Evolutionary conservation across 2,888 invertebrate species (phyloP).

Genomic region (Sinhomidia bicolor): DNA sequence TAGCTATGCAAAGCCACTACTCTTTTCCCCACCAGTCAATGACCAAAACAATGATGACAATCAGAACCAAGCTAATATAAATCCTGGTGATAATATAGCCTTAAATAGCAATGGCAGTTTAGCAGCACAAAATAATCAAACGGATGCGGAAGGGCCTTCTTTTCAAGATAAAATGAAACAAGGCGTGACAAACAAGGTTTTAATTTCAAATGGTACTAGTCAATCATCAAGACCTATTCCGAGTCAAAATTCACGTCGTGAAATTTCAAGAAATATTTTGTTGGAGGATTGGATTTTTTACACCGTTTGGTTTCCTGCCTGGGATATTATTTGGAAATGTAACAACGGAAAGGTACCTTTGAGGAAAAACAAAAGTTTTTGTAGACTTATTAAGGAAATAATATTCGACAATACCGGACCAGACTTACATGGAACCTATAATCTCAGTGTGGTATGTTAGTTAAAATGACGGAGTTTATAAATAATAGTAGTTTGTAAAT

Average conservation of each 20-base stretch:
- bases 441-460: conserved; percentile 22
- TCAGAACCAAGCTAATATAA: too few relatives aligned
- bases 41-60: too few relatives aligned
- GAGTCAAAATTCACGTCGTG: not conserved
- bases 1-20: too few relatives aligned
- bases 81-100: not conserved
- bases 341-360: not conserved
- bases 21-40: too few relatives aligned
- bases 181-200: not conserved
- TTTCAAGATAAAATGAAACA: not conserved
- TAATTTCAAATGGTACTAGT: not conserved
- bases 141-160: not conserved
- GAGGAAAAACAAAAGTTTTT: not conserved
- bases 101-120: not conserved
- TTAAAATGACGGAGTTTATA: not conserved
- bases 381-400: not conserved
- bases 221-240: too few relatives aligned
- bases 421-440: not conserved
- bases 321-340: conserved; percentile 56
- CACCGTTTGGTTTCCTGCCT: conserved; percentile 31
- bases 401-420: not conserved
- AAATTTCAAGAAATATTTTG: too few relatives aligned
- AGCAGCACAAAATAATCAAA: not conserved
- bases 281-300: conserved; percentile 34
- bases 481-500: not conserved